Evolutionary conservation across 2,888 invertebrate genomes (phyloP).

Genomic region (Scaptomyza flava): DNA sequence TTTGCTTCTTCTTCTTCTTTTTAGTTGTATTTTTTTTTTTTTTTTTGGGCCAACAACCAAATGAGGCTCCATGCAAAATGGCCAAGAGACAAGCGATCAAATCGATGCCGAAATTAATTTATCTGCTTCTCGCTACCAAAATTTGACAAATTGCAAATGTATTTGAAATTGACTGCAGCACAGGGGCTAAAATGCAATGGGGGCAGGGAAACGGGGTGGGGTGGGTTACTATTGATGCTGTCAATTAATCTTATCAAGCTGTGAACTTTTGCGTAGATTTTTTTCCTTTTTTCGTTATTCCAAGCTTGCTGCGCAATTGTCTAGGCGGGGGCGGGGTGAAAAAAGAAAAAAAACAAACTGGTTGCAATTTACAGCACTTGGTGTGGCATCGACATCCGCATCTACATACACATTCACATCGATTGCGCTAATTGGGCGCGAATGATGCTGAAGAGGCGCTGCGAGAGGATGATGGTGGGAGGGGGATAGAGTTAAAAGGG

Average conservation of each 20-base stretch:
- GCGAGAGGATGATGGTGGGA: background rate
- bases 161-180: conserved; percentile 74
- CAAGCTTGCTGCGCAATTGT: conserved; percentile 29
- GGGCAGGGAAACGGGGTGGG: background rate
- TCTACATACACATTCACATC: conserved; percentile 31
- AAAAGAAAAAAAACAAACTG: no score
- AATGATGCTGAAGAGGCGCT: conserved; percentile 35
- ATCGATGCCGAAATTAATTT: conserved; percentile 83
- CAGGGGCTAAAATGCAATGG: background rate
- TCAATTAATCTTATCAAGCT: conserved; percentile 74
- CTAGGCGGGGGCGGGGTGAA: conserved; percentile 18
- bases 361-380: conserved; percentile 11
- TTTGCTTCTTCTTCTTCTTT: conserved; percentile 3
- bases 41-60: conserved; percentile 41
- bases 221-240: conserved; percentile 26
- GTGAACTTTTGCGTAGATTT: conserved; percentile 74
- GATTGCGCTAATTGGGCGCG: conserved; percentile 75
- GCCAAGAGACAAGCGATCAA: conserved; percentile 79
- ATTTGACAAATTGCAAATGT: conserved; percentile 77
- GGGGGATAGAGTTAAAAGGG: background rate
- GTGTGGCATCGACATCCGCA: conserved; percentile 18
- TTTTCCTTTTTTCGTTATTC: background rate
- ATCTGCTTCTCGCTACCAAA: conserved; percentile 73
- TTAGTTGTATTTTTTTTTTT: background rate
- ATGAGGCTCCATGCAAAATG: conserved; percentile 64